phyloP scores from a whole-genome alignment of 2,888 invertebrate genomes.

The Harpalus rubripes region DNA sequence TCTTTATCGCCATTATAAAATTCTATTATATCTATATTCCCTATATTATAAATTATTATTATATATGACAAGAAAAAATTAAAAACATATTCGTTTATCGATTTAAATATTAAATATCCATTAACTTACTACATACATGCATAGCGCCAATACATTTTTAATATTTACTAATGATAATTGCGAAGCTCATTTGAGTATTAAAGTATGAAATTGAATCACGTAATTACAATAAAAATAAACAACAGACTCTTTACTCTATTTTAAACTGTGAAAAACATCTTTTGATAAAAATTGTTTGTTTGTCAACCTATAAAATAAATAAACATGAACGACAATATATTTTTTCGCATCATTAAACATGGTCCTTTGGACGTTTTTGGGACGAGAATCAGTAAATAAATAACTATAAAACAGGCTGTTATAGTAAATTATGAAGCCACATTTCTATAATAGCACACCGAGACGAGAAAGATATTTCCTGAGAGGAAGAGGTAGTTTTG shows the following conservation, averaged over 20 bases:
- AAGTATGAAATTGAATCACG: not conserved
- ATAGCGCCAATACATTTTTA: slow-evolving; percentile 26
- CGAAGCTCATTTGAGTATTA: slow-evolving; percentile 2
- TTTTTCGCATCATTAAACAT: slow-evolving; percentile 46
- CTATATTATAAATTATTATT: not conserved
- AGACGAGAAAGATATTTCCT: too few species aligned
- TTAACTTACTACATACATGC: slow-evolving; percentile 8
- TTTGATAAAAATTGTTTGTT: not conserved
- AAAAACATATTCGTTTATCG: slow-evolving; percentile 10
- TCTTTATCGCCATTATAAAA: not conserved
- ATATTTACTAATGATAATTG: slow-evolving; percentile 39
- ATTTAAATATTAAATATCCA: slow-evolving; percentile 39
- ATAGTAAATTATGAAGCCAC: slow-evolving; percentile 5
- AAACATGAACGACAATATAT: slow-evolving; percentile 38
- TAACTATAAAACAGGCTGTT: slow-evolving; percentile 48
- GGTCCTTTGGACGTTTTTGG: slow-evolving; percentile 15
- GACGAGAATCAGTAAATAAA: slow-evolving; percentile 21
- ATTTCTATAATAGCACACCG: too few species aligned
- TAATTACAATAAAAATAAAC: not conserved
- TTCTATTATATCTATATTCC: not conserved
- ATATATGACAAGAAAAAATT: slow-evolving; percentile 2
- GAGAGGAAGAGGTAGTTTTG: too few species aligned
- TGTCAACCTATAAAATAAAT: slow-evolving; percentile 22
- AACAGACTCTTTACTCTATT: slow-evolving; percentile 2
- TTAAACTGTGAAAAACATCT: slow-evolving; percentile 25